These are phyloP conservation scores for Reticulitermes speratus DNA, from an alignment of 1,140 invertebrate species.

Conservation along the genomic window DNA sequence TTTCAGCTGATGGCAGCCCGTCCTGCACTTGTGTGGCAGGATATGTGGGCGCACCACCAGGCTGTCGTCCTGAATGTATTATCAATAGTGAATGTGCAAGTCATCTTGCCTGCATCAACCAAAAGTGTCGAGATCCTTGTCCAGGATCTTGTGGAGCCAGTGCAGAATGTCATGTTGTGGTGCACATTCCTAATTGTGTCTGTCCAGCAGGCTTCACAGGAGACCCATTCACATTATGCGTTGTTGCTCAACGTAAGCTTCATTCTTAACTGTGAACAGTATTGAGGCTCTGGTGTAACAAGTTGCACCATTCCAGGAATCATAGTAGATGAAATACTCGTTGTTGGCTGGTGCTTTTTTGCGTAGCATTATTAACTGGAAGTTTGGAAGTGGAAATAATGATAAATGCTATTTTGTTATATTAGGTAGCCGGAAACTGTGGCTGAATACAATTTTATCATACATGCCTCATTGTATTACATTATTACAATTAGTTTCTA, in stretches of 20 bases:
- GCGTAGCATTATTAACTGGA: background rate
- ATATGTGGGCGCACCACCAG: slow-evolving; percentile 37
- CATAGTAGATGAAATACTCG: background rate
- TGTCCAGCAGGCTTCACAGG: slow-evolving; percentile 67
- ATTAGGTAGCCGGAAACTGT: background rate
- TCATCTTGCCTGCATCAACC: slow-evolving; percentile 42
- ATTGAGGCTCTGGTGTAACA: background rate
- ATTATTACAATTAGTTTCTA: background rate
- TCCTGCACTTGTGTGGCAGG: slow-evolving; percentile 47
- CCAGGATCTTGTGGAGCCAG: slow-evolving; percentile 69
- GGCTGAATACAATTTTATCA: background rate
- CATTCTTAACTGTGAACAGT: background rate
- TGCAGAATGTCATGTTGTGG: slow-evolving; percentile 69
- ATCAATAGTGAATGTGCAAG: slow-evolving; percentile 45
- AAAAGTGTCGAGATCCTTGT: slow-evolving; percentile 46
- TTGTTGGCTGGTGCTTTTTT: background rate
- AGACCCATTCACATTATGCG: slow-evolving; percentile 60
- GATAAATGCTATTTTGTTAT: background rate
- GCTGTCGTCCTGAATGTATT: slow-evolving; percentile 39
- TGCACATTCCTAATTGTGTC: slow-evolving; percentile 71
- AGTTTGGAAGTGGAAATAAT: background rate
- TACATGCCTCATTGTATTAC: background rate
- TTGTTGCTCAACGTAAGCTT: slow-evolving; percentile 42
- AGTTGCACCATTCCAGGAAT: background rate
- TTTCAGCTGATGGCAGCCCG: slow-evolving; percentile 50